These are phyloP conservation scores for Gastrophysa polygoni DNA, from an alignment of 2,888 invertebrate genomes.

Conservation along the genomic window DNA sequence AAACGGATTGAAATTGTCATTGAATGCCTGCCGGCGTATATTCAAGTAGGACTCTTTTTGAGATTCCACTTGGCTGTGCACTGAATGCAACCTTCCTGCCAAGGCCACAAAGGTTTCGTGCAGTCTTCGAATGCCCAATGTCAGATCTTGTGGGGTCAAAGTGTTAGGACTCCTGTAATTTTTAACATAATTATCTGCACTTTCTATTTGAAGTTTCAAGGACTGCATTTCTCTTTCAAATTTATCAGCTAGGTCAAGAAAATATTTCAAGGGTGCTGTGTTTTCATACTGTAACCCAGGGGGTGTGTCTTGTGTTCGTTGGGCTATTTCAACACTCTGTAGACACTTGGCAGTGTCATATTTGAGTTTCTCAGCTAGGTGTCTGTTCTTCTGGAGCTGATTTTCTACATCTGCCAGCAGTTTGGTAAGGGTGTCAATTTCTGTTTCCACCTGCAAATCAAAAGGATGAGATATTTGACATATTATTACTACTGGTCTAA, in stretches of 20 bases:
- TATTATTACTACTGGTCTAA: no score
- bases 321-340: slow-evolving; percentile 78
- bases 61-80: slow-evolving; percentile 77
- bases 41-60: slow-evolving; percentile 87
- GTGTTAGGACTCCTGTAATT: slow-evolving; percentile 68
- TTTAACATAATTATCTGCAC: slow-evolving; percentile 73
- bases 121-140: slow-evolving; percentile 77
- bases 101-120: slow-evolving; percentile 86
- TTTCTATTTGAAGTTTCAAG: slow-evolving; percentile 73
- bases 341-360: slow-evolving; percentile 74
- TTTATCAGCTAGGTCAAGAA: slow-evolving; percentile 69
- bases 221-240: slow-evolving; percentile 74
- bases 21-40: slow-evolving; percentile 76
- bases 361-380: slow-evolving; percentile 69
- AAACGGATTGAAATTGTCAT: slow-evolving; percentile 80
- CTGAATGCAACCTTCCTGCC: slow-evolving; percentile 84
- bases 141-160: slow-evolving; percentile 76
- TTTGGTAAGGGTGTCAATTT: slow-evolving; percentile 66
- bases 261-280: slow-evolving; percentile 72
- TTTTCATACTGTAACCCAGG: slow-evolving; percentile 79
- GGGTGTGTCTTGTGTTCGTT: slow-evolving; percentile 78
- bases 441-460: slow-evolving; percentile 61
- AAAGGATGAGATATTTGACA: neutral
- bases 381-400: slow-evolving; percentile 66
- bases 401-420: slow-evolving; percentile 67